Evolutionary conservation across 2,797 vertebrate genomes (phyloP).

Genomic region (Picus viridis): DNA sequence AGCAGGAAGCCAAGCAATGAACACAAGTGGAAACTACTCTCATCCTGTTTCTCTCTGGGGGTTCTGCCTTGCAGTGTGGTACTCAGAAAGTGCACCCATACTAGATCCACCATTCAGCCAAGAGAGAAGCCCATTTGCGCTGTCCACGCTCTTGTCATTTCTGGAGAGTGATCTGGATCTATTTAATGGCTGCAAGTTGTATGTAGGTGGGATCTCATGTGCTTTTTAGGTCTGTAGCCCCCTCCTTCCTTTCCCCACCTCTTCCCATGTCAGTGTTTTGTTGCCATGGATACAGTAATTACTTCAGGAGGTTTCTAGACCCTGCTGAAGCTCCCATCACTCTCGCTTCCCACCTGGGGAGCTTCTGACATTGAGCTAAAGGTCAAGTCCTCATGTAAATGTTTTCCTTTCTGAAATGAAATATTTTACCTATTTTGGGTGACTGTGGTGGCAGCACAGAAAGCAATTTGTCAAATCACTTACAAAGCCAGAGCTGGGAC

Average conservation of each 20-base stretch:
- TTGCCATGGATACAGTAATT: slow-evolving; percentile 77
- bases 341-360: slow-evolving; percentile 65
- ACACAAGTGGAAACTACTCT: neutral
- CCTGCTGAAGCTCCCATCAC: slow-evolving; percentile 71
- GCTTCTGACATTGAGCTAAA: slow-evolving; percentile 78
- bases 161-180: neutral
- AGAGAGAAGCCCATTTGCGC: neutral
- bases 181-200: neutral
- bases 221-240: neutral
- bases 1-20: neutral
- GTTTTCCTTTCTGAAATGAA: slow-evolving; percentile 76
- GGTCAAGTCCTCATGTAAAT: slow-evolving; percentile 77
- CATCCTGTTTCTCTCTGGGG: neutral
- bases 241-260: neutral
- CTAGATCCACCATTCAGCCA: neutral
- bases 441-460: slow-evolving; percentile 60
- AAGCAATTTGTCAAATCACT: slow-evolving; percentile 78
- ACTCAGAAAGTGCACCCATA: neutral
- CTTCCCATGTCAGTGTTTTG: slow-evolving; percentile 34
- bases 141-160: neutral
- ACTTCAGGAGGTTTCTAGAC: slow-evolving; percentile 67
- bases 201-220: neutral
- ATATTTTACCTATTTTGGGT: slow-evolving; percentile 78
- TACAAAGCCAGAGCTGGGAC: slow-evolving; percentile 61
- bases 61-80: neutral